phyloP scores from a whole-genome alignment of 2,797 vertebrate genomes.

The Cynodonichthys magdalenae region DNA sequence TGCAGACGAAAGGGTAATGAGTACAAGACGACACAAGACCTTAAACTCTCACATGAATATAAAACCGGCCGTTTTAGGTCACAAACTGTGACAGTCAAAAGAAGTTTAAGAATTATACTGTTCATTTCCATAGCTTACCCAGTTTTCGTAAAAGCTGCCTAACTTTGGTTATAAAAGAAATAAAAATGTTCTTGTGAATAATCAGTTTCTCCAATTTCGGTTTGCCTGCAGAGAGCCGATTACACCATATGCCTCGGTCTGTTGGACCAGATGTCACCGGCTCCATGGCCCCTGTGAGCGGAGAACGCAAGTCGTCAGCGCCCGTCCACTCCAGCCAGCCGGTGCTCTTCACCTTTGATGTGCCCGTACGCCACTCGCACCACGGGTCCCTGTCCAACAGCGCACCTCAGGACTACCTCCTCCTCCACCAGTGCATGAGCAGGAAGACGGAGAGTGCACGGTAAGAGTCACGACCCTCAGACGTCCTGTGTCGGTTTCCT shows the following conservation, averaged over 20 bases:
- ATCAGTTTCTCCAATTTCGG: slow-evolving; percentile 46
- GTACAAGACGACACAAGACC: slow-evolving; percentile 49
- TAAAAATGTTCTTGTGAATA: slow-evolving; percentile 10
- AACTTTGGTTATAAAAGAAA: not conserved
- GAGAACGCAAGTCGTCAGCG: slow-evolving; percentile 88
- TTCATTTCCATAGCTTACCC: not conserved
- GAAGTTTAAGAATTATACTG: slow-evolving; percentile 4
- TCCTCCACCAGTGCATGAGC: slow-evolving; percentile 98
- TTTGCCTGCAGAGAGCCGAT: slow-evolving; percentile 85
- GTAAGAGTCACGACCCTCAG: slow-evolving; percentile 80
- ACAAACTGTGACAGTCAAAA: slow-evolving; percentile 38
- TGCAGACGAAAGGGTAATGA: slow-evolving; percentile 63
- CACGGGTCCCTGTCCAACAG: slow-evolving; percentile 90
- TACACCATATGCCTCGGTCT: slow-evolving; percentile 86
- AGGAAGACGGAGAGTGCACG: slow-evolving; percentile 91
- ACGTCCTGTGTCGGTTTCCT: slow-evolving; percentile 75
- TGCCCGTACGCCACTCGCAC: slow-evolving; percentile 84
- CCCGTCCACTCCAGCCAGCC: slow-evolving; percentile 96
- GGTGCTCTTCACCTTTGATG: slow-evolving; percentile 94
- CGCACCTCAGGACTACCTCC: slow-evolving; percentile 97
- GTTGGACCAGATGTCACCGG: slow-evolving; percentile 87
- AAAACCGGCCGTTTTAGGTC: slow-evolving; percentile 39
- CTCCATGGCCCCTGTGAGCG: slow-evolving; percentile 83
- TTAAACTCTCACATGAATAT: slow-evolving; percentile 43
- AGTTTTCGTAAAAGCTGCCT: not conserved